Evolutionary conservation across 2,888 invertebrate genomes (phyloP), one percentile per base, ranked within the genome.

Genomic region (Clivina fossor): DNA sequence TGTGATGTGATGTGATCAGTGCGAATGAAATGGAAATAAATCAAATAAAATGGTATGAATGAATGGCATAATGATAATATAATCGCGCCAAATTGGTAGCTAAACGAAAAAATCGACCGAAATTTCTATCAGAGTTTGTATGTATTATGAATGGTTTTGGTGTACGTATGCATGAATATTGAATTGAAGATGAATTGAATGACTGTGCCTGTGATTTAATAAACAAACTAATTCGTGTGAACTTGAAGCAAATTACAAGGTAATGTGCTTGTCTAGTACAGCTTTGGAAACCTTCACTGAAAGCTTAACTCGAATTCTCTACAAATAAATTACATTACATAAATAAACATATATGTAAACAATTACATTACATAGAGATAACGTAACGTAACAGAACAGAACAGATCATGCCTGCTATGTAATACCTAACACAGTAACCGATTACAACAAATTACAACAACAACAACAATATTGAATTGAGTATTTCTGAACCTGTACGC

Each of bases 181-280:
- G 26, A 24, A 24, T 24, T 24, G 4, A 7, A 24, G 26, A 24
- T 24, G 26, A 16, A 24, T 13, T 24, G 43, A 11, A 43, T 13
- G 26, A 26, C 8, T 22, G 22, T 22, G 24, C 26, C 43, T 43
- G 43, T 43, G 43, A 43, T 43, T 43, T 22, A 18, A 24, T 24
- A 43, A 26, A 43, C 11, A 26, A 40, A n/a, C n/a, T n/a, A n/a
- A n/a, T n/a, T n/a, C 9, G 26, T 26, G 11, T 47, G 47, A 47
- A 37, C 16, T n/a, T 4, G 28, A 24, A 46, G 32, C 43, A 33
- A 13, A 49, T 16, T 51, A 51, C 43, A 43, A 51, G 53, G 35
- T 44, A 53, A 44, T 44, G 33, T 53, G 53, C 53, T 53, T 53
- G 35, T 44, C 32, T 53, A 44, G 53, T 20, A 44, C 53, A 53